phyloP scores from a whole-genome alignment of 2,888 invertebrate genomes.

The Parasteatoda lunata region DNA sequence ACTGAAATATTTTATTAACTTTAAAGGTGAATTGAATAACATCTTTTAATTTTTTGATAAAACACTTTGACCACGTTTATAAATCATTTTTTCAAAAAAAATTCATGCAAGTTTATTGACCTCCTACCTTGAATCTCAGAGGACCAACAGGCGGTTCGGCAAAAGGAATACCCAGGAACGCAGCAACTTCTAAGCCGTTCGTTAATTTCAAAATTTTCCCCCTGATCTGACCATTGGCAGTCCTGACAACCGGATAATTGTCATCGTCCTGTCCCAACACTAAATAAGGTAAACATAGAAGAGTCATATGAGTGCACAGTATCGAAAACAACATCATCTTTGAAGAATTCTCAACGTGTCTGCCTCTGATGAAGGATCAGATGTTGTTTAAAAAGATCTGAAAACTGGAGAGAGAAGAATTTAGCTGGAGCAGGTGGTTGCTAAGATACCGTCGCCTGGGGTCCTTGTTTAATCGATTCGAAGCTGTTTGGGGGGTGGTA shows the following conservation, averaged over 20 bases:
- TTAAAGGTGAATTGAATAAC: no score
- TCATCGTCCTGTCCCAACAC: not conserved
- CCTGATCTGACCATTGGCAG: conserved; percentile 22
- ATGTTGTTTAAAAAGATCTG: not conserved
- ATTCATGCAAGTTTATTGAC: conserved; percentile 15
- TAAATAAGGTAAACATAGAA: not conserved
- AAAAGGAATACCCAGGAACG: conserved; percentile 67
- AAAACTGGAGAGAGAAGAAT: not conserved
- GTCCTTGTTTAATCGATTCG: conserved; percentile 43
- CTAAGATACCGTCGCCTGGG: conserved; percentile 55
- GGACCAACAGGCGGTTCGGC: conserved; percentile 68
- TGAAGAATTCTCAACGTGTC: not conserved
- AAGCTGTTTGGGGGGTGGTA: not conserved
- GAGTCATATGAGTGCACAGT: not conserved
- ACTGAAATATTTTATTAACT: no score
- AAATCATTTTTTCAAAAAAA: no score
- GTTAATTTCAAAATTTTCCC: conserved; percentile 53
- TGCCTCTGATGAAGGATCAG: not conserved
- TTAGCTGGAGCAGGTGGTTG: conserved; percentile 41
- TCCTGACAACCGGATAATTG: conserved; percentile 24
- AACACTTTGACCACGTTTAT: no score
- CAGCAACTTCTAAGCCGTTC: conserved; percentile 51
- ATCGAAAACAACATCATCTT: not conserved
- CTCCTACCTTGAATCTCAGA: conserved; percentile 67
- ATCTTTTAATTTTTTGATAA: no score